Evolutionary conservation across 2,113 vertebrate species (phyloP), one percentile per base, ranked within the genome.

Genomic region (Rhinolophus ferrumequinum): DNA sequence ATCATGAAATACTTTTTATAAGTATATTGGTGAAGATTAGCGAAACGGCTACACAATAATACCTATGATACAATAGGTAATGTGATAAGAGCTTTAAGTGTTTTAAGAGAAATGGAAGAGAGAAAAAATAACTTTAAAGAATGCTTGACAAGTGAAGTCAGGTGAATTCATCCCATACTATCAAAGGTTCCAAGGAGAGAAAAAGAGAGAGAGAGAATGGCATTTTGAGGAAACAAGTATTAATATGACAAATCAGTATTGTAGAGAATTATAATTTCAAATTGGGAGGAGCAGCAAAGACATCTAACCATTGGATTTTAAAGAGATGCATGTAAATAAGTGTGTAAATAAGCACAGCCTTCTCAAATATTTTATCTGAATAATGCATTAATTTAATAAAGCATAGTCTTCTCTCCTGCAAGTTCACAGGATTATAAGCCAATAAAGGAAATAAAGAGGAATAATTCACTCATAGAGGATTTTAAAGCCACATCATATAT

Each of bases 351-450:
- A 69, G 58, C 47, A 70, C 44, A 67, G 8, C 2, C 15, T 92
- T 92, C 21, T 75, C 67, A 88, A 89, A 64, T 92, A 96, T 70
- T 73, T 35, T 62, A 75, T 44, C 72, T 88, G 69, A 92, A 73
- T 92, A 77, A 77, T 50, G 21, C 11, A 47, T 90, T 90, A 50
- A 33, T 90, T 95, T 83, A 80, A 83, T 90, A 87, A 92, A 67
- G 38, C 21, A 60, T 13, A 22, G 50, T 50, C 26, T 50, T 80
- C n/a, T 90, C 21, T 38, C 16, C 28, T 89, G 24, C 0, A 76
- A 89, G 9, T 96, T 97, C 70, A 92, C 5, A 54, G 26, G 10
- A 75, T 64, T 50, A 77, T 86, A 96, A 83, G 90, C 54, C 90
- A 83, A 54, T 28, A 79, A 88, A 89, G 60, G 80, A 70, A 89